Percentiles rank a stretch among this genome's conserved stretches.
Conservation (phyloP, 2,797 vertebrate species). For the Otolemur crassicaudatus region DNA sequence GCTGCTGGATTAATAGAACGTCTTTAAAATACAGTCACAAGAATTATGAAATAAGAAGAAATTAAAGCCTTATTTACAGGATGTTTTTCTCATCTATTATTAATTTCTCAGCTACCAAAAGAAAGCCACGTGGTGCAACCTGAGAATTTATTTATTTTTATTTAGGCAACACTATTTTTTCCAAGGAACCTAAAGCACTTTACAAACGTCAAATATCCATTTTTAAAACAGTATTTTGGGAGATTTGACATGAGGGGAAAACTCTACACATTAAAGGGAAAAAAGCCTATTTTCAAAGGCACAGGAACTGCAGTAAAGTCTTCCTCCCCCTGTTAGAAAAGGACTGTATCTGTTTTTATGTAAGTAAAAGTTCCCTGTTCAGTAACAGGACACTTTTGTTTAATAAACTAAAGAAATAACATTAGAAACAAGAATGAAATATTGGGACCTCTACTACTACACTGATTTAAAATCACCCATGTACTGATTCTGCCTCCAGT, state of each 20-base stretch:
- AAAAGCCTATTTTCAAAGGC: conserved; percentile 31
- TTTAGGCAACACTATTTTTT: conserved; percentile 34
- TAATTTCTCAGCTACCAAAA: conserved; percentile 60
- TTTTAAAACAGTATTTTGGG: neutral
- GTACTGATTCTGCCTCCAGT: neutral
- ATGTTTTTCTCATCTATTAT: conserved; percentile 47
- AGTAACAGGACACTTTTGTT: conserved; percentile 2
- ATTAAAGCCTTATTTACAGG: conserved; percentile 56
- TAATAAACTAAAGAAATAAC: neutral
- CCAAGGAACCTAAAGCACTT: conserved; percentile 42
- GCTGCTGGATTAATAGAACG: neutral
- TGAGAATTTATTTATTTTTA: conserved; percentile 59
- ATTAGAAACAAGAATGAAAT: neutral
- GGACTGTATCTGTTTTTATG: neutral
- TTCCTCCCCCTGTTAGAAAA: neutral
- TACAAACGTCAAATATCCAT: neutral
- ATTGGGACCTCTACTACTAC: neutral
- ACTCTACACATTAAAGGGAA: neutral
- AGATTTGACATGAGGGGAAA: neutral
- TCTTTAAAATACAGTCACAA: neutral
- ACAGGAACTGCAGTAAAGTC: conserved; percentile 23
- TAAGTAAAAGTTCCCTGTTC: conserved; percentile 26
- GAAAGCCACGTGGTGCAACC: conserved; percentile 22
- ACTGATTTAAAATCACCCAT: neutral
- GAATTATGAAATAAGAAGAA: conserved; percentile 34